These are phyloP conservation scores for Lagorchestes hirsutus DNA, from an alignment of 2,797 vertebrate species.

Conservation along the genomic window DNA sequence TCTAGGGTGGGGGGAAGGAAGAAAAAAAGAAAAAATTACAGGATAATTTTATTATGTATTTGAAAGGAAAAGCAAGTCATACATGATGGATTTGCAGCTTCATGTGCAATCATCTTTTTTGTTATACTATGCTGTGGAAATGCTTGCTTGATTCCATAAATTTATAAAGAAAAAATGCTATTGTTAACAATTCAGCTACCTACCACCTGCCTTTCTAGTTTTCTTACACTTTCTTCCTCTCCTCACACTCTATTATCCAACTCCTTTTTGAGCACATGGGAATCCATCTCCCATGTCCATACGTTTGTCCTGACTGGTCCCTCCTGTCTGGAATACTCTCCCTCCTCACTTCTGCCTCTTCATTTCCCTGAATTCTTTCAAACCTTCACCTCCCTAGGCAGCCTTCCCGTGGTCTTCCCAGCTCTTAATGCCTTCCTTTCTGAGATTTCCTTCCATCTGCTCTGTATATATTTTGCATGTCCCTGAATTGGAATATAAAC, in stretches of 20 bases:
- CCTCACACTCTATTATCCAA: background rate
- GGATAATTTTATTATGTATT: background rate
- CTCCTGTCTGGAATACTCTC: background rate
- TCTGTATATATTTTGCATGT: background rate
- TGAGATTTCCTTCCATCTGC: background rate
- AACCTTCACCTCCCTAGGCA: background rate
- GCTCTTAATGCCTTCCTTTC: background rate
- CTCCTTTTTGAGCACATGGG: background rate
- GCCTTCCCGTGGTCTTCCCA: accelerated
- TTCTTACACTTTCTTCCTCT: background rate
- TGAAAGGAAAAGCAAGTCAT: background rate
- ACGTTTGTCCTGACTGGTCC: background rate
- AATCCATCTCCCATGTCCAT: background rate
- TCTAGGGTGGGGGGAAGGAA: background rate
- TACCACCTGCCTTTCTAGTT: background rate
- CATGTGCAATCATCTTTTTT: background rate
- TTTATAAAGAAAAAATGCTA: background rate
- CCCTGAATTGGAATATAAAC: background rate
- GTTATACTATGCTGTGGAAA: background rate
- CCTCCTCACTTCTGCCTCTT: background rate
- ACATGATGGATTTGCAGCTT: background rate
- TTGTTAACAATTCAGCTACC: background rate
- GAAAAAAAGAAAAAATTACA: background rate
- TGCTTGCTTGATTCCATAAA: background rate
- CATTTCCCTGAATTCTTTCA: background rate